These are phyloP conservation scores for Phalanger gymnotis DNA, from an alignment of 2,797 vertebrate species.

Conservation along the genomic window DNA sequence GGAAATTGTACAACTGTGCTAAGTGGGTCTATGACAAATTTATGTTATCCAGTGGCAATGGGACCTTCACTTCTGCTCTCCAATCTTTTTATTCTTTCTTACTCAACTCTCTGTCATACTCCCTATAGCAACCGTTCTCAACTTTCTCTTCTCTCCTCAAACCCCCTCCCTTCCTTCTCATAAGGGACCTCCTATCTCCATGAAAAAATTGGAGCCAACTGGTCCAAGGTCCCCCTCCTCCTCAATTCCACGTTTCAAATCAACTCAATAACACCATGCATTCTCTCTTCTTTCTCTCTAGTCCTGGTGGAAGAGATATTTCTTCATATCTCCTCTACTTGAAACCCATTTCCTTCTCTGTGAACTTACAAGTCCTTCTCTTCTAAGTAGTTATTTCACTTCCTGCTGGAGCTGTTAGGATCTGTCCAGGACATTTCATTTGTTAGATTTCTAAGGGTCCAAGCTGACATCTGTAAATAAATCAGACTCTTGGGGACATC, in stretches of 20 bases:
- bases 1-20: not conserved
- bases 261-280: not conserved
- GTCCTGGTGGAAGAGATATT: not conserved
- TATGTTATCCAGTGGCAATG: not conserved
- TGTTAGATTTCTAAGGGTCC: not conserved
- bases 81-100: not conserved
- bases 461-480: slow-evolving; percentile 29
- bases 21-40: not conserved
- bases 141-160: not conserved
- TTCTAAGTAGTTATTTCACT: not conserved
- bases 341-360: not conserved
- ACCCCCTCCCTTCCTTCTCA: not conserved
- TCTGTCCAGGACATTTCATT: not conserved
- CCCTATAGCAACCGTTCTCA: not conserved
- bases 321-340: not conserved
- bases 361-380: not conserved
- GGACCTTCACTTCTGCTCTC: not conserved
- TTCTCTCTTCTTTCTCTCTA: not conserved
- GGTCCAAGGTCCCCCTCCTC: not conserved
- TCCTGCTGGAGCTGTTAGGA: not conserved
- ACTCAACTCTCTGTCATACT: not conserved
- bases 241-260: not conserved
- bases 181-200: not conserved
- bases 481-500: not conserved
- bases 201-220: not conserved